Evolutionary conservation across 2,113 vertebrate genomes (phyloP), one percentile per base, ranked within the genome.

Genomic region (Nettapus auritus): DNA sequence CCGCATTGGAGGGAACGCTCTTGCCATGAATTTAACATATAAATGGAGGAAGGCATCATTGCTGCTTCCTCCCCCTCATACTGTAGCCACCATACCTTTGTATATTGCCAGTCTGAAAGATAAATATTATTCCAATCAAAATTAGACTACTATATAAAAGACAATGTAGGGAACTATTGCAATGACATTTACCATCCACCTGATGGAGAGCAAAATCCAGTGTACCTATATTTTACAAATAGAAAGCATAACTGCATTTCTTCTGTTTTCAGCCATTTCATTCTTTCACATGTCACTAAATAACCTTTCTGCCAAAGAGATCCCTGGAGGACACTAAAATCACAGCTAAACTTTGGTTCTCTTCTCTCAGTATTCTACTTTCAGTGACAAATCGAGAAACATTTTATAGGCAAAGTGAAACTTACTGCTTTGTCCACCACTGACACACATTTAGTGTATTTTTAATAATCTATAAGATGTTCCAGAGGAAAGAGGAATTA

Each of bases 171-270:
- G 34, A 81, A 52, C 8, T 8, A 38, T 11, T 67, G 46, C 77
- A 77, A 1, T 16, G 23, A 40, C 22, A 8, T 56, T 77, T 48
- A 60, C 5, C 48, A 73, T 25, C 25, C 67, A 36, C 42, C 38
- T 9, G 11, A 38, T 1, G 9, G 14, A 92, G 9, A 6, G 10
- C n/a, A 20, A 5, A 36, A 69, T 14, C 70, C 56, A 26, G 28
- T 8, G 3, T 8, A 25, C 2, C 13, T 12, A 0, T 16, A 28
- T 52, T 70, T 68, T 11, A 80, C 57, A 34, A 34, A n/a, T 6
- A 64, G 42, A 70, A 78, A 28, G 8, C 8, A 20, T 7, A 83
- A 48, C 10, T 70, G 22, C 6, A 7, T 21, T 71, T 71, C 56
- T 75, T 68, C 57, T 60, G 3, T 10, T 85, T 66, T 25, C 11